Base-by-base conservation (phyloP, 2,113 vertebrate genomes). In the Bostrychus sinensis region DNA sequence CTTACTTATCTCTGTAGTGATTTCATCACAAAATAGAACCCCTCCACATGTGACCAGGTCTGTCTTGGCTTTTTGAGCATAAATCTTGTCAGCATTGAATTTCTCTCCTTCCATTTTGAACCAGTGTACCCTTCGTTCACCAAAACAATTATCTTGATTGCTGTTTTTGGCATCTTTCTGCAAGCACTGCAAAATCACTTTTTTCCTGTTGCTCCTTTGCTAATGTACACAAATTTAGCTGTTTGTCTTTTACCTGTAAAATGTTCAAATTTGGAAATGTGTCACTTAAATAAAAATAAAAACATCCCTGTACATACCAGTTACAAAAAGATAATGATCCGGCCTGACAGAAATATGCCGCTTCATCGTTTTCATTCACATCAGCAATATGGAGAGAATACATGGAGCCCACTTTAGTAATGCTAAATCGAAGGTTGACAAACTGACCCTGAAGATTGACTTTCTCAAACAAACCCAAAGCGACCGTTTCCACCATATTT, bases 351-450 rank as follows among this genome's bases (percentile, higher is more conserved):
- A 81, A 20, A 46, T 85, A 83, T 3, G 46, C 75, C 12, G 43
- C 82, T 66, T 85, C 80, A 46, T 85, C 85, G 5, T 81, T 70
- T 83, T 77, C 79, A 26, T 10, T 77, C 0, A 73, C 42, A 42
- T 85, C 72, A 56, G 0, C 56, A 53, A 87, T 79, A 5, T 1
- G 23, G 2, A 87, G 75, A 50, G 2, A 8, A 58, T 53, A 9
- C 0, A 6, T 2, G 6, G 1, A 0, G 3, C 2, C 13, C 7
- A 0, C 0, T 7, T 7, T 42, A 16, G 1, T 23, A 7, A 39
- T 0, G 2, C 0, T 14, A 5, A 81, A 77, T 41, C 64, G 56
- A 32, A 64, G 16, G 4, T 55, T 63, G 2, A 7, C 0, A 54
- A 56, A 72, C 16, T 37, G 8, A 20, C 1, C 13, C 2, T 7